Conservation (phyloP, 2,113 vertebrate genomes). For the Xiphophorus hellerii region DNA sequence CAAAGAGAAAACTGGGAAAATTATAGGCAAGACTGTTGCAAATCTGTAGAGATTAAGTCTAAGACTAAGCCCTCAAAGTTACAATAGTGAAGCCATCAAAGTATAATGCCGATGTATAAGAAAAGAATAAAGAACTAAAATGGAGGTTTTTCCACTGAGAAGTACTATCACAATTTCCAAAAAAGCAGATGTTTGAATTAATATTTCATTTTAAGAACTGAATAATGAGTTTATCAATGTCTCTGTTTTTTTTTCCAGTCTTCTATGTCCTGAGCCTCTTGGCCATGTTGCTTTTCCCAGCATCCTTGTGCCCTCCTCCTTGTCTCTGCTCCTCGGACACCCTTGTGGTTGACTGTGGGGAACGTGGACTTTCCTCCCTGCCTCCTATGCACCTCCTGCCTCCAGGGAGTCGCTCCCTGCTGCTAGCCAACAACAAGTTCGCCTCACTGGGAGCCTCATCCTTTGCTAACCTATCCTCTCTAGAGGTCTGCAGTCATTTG, state of each 20-base stretch:
- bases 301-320: conserved; percentile 86
- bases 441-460: conserved; percentile 84
- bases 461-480: conserved; percentile 90
- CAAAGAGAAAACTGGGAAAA: background rate
- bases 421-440: conserved; percentile 95
- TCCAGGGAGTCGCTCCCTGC: conserved; percentile 86
- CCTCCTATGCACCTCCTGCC: conserved; percentile 88
- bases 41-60: no score
- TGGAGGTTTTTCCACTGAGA: no score
- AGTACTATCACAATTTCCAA: conserved; percentile 1
- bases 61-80: no score
- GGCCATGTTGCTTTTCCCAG: conserved; percentile 75
- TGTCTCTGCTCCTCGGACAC: conserved; percentile 87
- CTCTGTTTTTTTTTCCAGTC: conserved; percentile 73
- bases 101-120: no score
- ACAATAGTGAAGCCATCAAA: no score
- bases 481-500: conserved; percentile 80
- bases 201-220: conserved; percentile 1
- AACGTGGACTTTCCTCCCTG: conserved; percentile 86
- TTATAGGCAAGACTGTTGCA: background rate
- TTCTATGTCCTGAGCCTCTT: conserved; percentile 84
- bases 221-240: conserved; percentile 10
- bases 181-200: background rate
- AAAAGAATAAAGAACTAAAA: no score
- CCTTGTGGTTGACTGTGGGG: conserved; percentile 88